Evolutionary conservation across 2,888 invertebrate genomes (phyloP), one percentile per base, ranked within the genome.

Genomic region (Euclidia mi): DNA sequence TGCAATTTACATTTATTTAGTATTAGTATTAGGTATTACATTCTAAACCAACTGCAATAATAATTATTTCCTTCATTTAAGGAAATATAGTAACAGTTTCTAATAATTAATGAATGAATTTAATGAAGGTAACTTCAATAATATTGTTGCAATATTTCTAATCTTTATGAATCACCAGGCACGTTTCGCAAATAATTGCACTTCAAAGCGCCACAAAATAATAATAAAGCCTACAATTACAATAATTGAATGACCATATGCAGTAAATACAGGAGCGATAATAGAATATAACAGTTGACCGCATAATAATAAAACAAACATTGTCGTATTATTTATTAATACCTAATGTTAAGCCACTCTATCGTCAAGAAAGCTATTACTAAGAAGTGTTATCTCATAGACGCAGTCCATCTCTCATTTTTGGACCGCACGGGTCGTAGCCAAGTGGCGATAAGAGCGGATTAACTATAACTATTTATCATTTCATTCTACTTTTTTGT

Each of bases 391-490:
- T 94, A 94, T 94, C 93, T 89, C 61, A 52, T 61, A 60, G 71
- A 70, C 71, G 72, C 72, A 79, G 84, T 83, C 89, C 94, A 94
- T 94, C 94, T 93, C 87, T 94, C 94, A 94, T 93, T 91, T 92
- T 91, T 83, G 88, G 92, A 91, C 92, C 92, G 87, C 94, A 92
- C 92, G 92, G 92, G 91, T 88, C 88, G 91, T 83, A 73, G 71
- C 82, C 75, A 78, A 73, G 78, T 78, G 81, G 79, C 88, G 94
- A 94, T 94, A 94, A 94, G 89, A 82, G 77, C 81, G 93, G 94
- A 94, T 94, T 94, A 94, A 92, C 89, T 86, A 83, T 74, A 83
- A 89, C 93, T 91, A 94, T 94, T 94, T 92, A 94, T 94, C 94
- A 94, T 94, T 83, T 83, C 67, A 82, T 78, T 87, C 82, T 76